Evolutionary conservation across 2,113 vertebrate genomes (phyloP), one percentile per base, ranked within the genome.

Genomic region (Guaruba guarouba): DNA sequence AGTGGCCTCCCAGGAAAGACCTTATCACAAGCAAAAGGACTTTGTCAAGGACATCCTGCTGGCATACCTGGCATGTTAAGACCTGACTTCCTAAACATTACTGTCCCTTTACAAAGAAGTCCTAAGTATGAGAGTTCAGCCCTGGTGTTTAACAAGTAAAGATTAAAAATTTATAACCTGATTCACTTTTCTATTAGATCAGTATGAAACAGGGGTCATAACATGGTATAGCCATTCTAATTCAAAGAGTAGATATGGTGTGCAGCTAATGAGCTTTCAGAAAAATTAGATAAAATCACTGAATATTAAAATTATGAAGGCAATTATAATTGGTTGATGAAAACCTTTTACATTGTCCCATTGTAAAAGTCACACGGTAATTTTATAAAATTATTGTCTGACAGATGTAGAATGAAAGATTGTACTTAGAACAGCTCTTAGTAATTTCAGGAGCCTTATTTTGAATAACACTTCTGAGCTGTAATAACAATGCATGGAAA

Each of bases 141-240:
- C 25, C 37, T 41, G 13, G 6, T 85, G 49, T 90, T 86, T 79
- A 80, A 85, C 13, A 82, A 77, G 61, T 82, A 89, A 88, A 92
- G 22, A 67, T 92, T 79, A 95, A 89, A 89, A 79, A 80, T 94
- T 64, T 85, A 91, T 88, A 85, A 28, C 43, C 37, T 88, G 37
- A 61, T 77, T 96, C 70, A 80, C 54, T 88, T 90, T 90, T 83
- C 43, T 77, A 24, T 93, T 77, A 95, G 63, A 83, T 67, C n/a
- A 51, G 11, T 61, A 76, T 87, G 93, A 95, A 91, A 85, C 13
- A 88, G n/a, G 33, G 68, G 77, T 92, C 80, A 89, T 14, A 82
- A 86, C 24, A 43, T 35, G 23, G 22, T 70, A 46, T 54, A 82
- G n/a, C 17, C 59, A 29, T 90, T 88, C 70, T 88, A 73, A 90